These are phyloP conservation scores for Noctua comes DNA, from an alignment of 2,888 invertebrate genomes.

Conservation along the genomic window DNA sequence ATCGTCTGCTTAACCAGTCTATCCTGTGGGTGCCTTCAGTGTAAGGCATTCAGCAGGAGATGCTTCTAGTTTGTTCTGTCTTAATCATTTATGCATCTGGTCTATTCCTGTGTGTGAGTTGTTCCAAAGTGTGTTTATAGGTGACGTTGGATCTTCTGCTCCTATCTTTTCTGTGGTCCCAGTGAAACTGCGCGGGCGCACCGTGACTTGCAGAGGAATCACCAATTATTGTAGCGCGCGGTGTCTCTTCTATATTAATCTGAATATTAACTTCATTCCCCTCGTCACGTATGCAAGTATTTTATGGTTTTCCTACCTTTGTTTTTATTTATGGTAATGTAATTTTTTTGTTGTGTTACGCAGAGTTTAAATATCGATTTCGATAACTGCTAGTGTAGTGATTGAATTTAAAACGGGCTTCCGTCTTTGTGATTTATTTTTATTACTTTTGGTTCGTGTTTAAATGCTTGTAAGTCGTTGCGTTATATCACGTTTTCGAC, in stretches of 20 bases:
- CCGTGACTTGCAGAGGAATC: conserved; percentile 85
- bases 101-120: neutral
- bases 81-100: neutral
- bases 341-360: conserved; percentile 56
- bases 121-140: neutral
- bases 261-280: conserved; percentile 80
- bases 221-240: conserved; percentile 74
- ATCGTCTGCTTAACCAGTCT: neutral
- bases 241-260: conserved; percentile 78
- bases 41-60: neutral
- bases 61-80: neutral
- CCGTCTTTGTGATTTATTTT: conserved; percentile 58
- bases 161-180: conserved; percentile 13
- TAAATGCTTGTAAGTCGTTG: conserved; percentile 10
- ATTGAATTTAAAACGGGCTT: conserved; percentile 59
- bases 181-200: conserved; percentile 78
- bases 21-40: neutral
- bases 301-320: conserved; percentile 72
- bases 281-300: conserved; percentile 66
- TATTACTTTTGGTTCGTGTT: conserved; percentile 22
- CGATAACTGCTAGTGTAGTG: conserved; percentile 55
- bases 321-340: conserved; percentile 68
- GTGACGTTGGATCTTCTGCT: conserved; percentile 40
- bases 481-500: conserved; percentile 10
- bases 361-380: conserved; percentile 69